A percentile compares a stretch with the other conserved stretches of the same genome.
phyloP scores from a whole-genome alignment of 2,797 vertebrate species.

The Hydrophis major region DNA sequence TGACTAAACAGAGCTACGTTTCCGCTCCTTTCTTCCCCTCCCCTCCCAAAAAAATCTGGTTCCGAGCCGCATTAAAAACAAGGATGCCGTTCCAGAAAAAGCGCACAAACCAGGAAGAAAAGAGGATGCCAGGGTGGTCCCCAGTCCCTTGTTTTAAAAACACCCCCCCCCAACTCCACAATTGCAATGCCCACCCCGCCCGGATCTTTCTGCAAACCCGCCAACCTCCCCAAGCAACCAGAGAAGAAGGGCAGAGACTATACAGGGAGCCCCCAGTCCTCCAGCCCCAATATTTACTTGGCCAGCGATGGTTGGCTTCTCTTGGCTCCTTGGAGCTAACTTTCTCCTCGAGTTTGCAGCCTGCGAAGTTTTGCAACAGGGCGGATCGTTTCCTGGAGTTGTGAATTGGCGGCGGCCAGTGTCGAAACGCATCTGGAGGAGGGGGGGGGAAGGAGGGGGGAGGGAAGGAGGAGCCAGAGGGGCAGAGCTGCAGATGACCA shows the following conservation, averaged over 20 bases:
- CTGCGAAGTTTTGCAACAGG: background rate
- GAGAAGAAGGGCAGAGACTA: too few species aligned
- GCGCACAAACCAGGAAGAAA: too few species aligned
- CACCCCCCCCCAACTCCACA: too few species aligned
- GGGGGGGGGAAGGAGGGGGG: slow-evolving; percentile 2
- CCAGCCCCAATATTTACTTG: background rate
- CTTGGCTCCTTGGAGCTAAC: too few species aligned
- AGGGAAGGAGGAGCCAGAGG: background rate
- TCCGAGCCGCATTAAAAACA: background rate
- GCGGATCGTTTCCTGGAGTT: slow-evolving; percentile 49
- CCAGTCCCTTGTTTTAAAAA: background rate
- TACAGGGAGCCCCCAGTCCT: background rate
- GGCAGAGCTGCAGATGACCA: slow-evolving; percentile 21
- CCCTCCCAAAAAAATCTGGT: too few species aligned
- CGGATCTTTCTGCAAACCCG: background rate
- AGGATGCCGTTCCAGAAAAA: too few species aligned
- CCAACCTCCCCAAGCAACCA: background rate
- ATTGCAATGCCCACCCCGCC: background rate
- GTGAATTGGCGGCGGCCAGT: slow-evolving; percentile 9
- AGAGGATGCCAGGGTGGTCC: background rate
- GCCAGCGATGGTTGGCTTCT: background rate
- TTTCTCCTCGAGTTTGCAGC: background rate
- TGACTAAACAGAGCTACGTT: background rate
- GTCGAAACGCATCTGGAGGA: background rate
- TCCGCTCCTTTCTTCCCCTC: too few species aligned